Evolutionary conservation across 2,113 vertebrate genomes (phyloP), one percentile per base, ranked within the genome.

Genomic region (Campylorhamphus procurvoides): DNA sequence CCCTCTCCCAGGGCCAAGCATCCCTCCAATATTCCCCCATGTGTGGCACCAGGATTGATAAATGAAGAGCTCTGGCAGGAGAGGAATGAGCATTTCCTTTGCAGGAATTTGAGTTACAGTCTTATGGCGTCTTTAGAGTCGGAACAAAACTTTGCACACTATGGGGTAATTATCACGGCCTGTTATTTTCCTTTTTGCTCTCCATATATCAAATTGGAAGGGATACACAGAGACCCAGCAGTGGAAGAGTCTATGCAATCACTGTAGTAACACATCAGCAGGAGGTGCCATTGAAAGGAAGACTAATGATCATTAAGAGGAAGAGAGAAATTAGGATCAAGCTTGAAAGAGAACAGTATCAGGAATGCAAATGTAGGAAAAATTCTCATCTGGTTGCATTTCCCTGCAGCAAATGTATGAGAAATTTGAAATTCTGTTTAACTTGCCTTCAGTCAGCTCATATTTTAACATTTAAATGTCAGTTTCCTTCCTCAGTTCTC

Each of bases 151-250:
- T 90, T 91, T 67, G 62, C 7, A 0, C 71, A 0, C 92, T 31
- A 77, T 66, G 68, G 87, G 63, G 82, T 76, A 86, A 93, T 93
- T 90, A 95, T 11, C 86, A 77, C 0, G 28, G 86, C 35, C 64
- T 63, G 62, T 88, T 95, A 81, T 63, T 80, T 77, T 85, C 90
- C 87, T 58, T 82, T 84, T 88, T 93, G 76, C 58, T 93, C 84
- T 90, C 93, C 66, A 89, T 71, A 74, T 60, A 97, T 66, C 84
- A 97, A 94, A 92, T 95, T 92, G 84, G 79, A 95, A 96, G 89
- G 96, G 84, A 74, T 56, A 90, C 58, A 85, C 49, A 76, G 67
- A 76, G 33, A 90, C 15, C 27, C 50, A 86, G 82, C 79, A 90
- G 71, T 35, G 64, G 78, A 85, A 71, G 59, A 52, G 39, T 47